Conservation (phyloP, 2,113 vertebrate genomes). For the Notechis scutatus region DNA sequence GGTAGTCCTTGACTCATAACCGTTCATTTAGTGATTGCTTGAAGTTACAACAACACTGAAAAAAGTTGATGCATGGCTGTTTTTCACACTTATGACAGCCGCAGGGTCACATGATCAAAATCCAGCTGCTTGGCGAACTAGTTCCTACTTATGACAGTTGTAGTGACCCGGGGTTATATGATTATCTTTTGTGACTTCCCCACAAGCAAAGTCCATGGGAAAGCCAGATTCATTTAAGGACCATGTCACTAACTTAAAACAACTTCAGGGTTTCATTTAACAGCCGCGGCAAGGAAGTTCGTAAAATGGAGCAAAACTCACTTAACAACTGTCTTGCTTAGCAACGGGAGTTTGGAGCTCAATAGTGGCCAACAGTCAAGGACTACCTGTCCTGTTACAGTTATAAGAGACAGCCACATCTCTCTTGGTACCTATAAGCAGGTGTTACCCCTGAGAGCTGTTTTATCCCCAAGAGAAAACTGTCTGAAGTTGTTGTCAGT, state of each 20-base stretch:
- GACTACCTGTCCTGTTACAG: background rate
- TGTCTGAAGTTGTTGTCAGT: background rate
- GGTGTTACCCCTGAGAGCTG: background rate
- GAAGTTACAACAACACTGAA: background rate
- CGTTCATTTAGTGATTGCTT: background rate
- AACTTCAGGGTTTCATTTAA: background rate
- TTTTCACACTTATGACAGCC: background rate
- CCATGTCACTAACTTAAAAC: background rate
- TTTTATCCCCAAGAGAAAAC: background rate
- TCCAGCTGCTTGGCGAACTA: background rate
- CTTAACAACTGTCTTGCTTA: background rate
- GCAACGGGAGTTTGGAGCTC: background rate
- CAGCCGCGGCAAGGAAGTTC: background rate
- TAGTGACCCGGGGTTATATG: background rate
- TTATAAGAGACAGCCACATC: too few species aligned
- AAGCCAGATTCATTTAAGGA: background rate
- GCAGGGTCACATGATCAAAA: background rate
- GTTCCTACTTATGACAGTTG: background rate
- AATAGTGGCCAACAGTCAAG: background rate
- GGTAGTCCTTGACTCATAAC: background rate
- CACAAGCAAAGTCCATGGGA: background rate
- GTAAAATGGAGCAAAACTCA: background rate
- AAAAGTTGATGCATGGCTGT: background rate
- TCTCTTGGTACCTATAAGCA: too few species aligned
- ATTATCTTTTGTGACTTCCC: background rate